These are phyloP conservation scores for Hyposoter dolosus DNA, from an alignment of 2,888 invertebrate genomes.

Conservation along the genomic window DNA sequence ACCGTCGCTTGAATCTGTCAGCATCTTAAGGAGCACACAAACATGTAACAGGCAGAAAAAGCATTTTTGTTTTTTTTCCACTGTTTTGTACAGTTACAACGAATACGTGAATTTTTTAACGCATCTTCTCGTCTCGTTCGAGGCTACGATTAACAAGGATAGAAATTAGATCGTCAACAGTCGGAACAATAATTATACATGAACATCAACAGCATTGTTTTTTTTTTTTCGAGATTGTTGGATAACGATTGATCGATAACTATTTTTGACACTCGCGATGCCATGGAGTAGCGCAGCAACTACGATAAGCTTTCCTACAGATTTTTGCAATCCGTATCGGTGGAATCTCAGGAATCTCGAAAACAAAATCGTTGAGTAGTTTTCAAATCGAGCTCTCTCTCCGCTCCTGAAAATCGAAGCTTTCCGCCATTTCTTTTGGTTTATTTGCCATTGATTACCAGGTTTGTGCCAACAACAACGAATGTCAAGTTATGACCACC, in stretches of 20 bases:
- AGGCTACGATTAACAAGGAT: slow-evolving; percentile 37
- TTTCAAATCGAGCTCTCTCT: background rate
- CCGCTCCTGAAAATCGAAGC: slow-evolving; percentile 6
- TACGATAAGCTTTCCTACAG: slow-evolving; percentile 34
- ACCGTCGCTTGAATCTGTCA: slow-evolving; percentile 42
- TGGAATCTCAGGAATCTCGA: slow-evolving; percentile 9
- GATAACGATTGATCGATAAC: slow-evolving; percentile 21
- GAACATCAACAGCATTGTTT: slow-evolving; percentile 50
- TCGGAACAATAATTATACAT: slow-evolving; percentile 36
- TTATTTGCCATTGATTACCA: slow-evolving; percentile 45
- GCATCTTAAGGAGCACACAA: slow-evolving; percentile 48
- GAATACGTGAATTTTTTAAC: slow-evolving; percentile 35
- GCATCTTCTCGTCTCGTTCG: slow-evolving; percentile 27
- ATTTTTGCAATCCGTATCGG: slow-evolving; percentile 14
- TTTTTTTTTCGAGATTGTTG: slow-evolving; percentile 29
- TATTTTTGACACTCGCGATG: slow-evolving; percentile 18
- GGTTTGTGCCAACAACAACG: slow-evolving; percentile 56
- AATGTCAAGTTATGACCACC: slow-evolving; percentile 32
- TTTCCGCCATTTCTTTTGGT: background rate
- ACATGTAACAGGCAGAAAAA: slow-evolving; percentile 33
- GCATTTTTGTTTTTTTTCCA: slow-evolving; percentile 34
- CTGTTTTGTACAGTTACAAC: slow-evolving; percentile 41
- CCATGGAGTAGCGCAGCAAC: background rate
- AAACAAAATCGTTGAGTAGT: slow-evolving; percentile 29
- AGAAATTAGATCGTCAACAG: slow-evolving; percentile 40